Evolutionary conservation across 2,888 invertebrate species (phyloP).

Genomic region (Timandra comae): DNA sequence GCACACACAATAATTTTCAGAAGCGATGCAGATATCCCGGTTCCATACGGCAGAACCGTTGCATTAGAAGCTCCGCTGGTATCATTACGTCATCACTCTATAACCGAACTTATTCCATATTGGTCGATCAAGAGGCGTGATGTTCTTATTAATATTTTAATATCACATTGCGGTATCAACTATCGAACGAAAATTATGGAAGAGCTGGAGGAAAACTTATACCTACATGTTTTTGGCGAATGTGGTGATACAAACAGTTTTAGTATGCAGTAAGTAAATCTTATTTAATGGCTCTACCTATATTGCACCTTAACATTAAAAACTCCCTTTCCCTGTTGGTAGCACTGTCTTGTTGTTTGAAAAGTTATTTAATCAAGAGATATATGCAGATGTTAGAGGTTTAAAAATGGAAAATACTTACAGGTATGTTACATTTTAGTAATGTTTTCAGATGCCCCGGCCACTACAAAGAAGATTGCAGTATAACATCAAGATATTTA

Average conservation of each 20-base stretch:
- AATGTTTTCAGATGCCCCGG: constrained; percentile 80
- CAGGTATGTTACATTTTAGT: too few species aligned
- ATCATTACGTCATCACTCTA: constrained; percentile 5
- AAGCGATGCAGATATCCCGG: constrained; percentile 78
- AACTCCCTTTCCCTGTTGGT: too few species aligned
- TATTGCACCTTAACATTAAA: too few species aligned
- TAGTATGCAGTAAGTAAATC: too few species aligned
- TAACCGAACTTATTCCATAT: constrained; percentile 35
- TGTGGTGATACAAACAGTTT: constrained; percentile 60
- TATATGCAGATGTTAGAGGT: too few species aligned
- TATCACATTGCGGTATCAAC: constrained; percentile 72
- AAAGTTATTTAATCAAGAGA: too few species aligned
- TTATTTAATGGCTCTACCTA: too few species aligned
- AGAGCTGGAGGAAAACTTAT: constrained; percentile 75
- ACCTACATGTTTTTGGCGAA: constrained; percentile 73
- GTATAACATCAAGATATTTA: constrained; percentile 70
- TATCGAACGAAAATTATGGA: constrained; percentile 70
- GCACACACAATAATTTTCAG: too few species aligned
- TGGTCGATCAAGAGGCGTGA: constrained; percentile 56
- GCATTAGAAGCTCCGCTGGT: constrained; percentile 25
- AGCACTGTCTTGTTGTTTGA: too few species aligned
- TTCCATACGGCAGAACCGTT: constrained; percentile 79
- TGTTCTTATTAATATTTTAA: constrained; percentile 68
- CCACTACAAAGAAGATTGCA: constrained; percentile 77
- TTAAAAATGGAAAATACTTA: too few species aligned